Conservation (phyloP, 2,797 vertebrate genomes). For the Pempheris klunzingeri region DNA sequence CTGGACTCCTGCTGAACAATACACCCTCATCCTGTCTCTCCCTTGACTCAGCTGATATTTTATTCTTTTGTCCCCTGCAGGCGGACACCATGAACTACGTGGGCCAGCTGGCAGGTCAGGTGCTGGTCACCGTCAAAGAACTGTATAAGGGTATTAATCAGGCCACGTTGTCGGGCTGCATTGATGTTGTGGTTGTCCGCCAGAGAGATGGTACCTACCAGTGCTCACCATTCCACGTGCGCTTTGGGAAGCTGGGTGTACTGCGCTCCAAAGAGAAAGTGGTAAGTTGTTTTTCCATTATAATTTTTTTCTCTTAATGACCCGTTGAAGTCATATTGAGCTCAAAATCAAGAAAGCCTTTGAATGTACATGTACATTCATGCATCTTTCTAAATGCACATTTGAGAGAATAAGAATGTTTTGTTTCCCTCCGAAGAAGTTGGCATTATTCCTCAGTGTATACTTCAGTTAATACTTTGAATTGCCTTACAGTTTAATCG, state of each 20-base stretch:
- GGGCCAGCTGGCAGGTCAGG: constrained; percentile 96
- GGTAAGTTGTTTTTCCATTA: constrained; percentile 86
- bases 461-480: background rate
- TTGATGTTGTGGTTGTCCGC: constrained; percentile 95
- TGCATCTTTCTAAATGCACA: background rate
- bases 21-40: constrained; percentile 1
- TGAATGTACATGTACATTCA: too few relatives aligned
- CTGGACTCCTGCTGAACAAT: constrained; percentile 8
- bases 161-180: constrained; percentile 97
- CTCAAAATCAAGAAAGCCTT: background rate
- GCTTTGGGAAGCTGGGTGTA: constrained; percentile 97
- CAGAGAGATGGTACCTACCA: constrained; percentile 94
- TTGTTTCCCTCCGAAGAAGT: background rate
- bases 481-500: background rate
- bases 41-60: constrained; percentile 19
- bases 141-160: constrained; percentile 99
- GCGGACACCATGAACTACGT: constrained; percentile 98
- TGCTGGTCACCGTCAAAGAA: constrained; percentile 97
- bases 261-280: constrained; percentile 99
- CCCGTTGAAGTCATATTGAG: background rate
- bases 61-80: constrained; percentile 73
- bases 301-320: background rate
- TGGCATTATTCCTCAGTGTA: background rate
- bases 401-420: background rate
- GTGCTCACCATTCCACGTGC: constrained; percentile 97